Evolutionary conservation across 2,888 invertebrate genomes (phyloP).

Genomic region (Horisme vitalbata): DNA sequence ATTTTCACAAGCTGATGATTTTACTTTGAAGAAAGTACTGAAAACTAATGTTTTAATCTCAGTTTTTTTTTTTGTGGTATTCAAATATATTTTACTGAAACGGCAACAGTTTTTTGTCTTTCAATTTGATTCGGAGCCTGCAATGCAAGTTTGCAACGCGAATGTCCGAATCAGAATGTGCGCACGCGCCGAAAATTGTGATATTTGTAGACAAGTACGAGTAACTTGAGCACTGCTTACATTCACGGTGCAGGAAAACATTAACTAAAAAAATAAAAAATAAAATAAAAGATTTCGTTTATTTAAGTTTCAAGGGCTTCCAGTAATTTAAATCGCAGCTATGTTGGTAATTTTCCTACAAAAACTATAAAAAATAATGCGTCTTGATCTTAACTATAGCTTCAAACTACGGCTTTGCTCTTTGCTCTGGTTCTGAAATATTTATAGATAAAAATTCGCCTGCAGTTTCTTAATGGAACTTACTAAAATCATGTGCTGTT

Average conservation of each 20-base stretch:
- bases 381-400: too few species aligned
- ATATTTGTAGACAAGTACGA: constrained; percentile 64
- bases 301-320: neutral
- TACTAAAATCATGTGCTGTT: too few species aligned
- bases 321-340: too few species aligned
- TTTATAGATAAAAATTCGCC: too few species aligned
- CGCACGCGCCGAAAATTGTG: constrained; percentile 58
- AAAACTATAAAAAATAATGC: too few species aligned
- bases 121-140: constrained; percentile 3
- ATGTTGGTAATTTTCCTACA: neutral
- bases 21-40: neutral
- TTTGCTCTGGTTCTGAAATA: too few species aligned
- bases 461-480: too few species aligned
- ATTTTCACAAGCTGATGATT: constrained; percentile 39
- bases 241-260: constrained; percentile 8
- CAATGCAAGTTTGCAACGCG: constrained; percentile 38
- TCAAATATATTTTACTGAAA: neutral
- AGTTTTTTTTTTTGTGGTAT: neutral
- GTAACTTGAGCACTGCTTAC: constrained; percentile 9
- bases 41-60: neutral
- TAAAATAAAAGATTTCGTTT: neutral
- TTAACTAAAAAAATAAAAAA: neutral
- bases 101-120: neutral
- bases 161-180: constrained; percentile 59
- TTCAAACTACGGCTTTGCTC: too few species aligned